Conservation (phyloP, 2,888 invertebrate genomes). For the Oscheius sp. region DNA sequence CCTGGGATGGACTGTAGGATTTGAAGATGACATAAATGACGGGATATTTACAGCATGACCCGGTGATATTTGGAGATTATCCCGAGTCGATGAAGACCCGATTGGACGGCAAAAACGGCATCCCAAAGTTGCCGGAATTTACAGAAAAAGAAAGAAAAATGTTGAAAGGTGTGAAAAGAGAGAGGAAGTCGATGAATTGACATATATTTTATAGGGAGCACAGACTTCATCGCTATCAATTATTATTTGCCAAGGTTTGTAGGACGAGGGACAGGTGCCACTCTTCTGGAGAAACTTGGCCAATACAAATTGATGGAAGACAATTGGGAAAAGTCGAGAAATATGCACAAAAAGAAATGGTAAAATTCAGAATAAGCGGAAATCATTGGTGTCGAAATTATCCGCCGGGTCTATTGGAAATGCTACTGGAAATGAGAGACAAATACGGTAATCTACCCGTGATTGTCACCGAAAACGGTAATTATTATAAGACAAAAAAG, state of each 20-base stretch:
- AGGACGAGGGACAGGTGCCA: slow-evolving; percentile 2
- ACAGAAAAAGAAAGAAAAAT: slow-evolving; percentile 47
- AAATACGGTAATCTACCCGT: slow-evolving; percentile 78
- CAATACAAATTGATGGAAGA: slow-evolving; percentile 11
- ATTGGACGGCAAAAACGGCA: slow-evolving; percentile 15
- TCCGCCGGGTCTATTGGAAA: slow-evolving; percentile 79
- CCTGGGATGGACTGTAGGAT: slow-evolving; percentile 42
- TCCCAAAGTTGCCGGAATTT: slow-evolving; percentile 45
- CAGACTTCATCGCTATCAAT: slow-evolving; percentile 84
- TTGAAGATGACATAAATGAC: background rate
- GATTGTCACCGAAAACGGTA: slow-evolving; percentile 74
- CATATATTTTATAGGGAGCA: slow-evolving; percentile 75
- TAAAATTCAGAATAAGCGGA: slow-evolving; percentile 54
- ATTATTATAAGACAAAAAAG: too few relatives aligned
- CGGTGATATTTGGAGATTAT: slow-evolving; percentile 51
- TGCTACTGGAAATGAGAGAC: slow-evolving; percentile 78
- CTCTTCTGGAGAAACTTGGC: slow-evolving; percentile 17
- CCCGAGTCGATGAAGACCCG: slow-evolving; percentile 44
- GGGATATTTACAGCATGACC: slow-evolving; percentile 39
- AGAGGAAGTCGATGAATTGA: background rate
- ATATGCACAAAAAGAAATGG: background rate
- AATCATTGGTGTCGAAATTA: slow-evolving; percentile 62
- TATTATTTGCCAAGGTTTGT: slow-evolving; percentile 78
- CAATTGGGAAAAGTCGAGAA: slow-evolving; percentile 48
- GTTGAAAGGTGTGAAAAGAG: slow-evolving; percentile 4